Base-by-base conservation (phyloP, 2,888 invertebrate species). In the Pammene fasciana region DNA sequence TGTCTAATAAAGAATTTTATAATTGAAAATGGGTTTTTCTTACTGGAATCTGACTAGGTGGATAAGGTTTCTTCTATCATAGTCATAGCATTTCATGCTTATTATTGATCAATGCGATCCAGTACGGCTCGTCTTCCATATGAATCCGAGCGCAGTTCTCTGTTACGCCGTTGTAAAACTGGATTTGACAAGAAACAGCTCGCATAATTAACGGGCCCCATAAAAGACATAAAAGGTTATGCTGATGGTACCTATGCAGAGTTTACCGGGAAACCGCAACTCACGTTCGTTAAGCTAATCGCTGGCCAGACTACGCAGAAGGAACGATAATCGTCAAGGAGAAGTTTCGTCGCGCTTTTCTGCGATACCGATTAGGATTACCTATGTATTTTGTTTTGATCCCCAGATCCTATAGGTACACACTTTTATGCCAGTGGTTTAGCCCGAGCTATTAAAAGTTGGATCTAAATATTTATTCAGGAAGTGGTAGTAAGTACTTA, bases 211-310 rank as follows among this genome's bases (percentile, higher is more conserved):
- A 70, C 54, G 65, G 65, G 65, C 45, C 26, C 54, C 70, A 70
- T 65, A 65, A 70, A 65, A 65, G 65, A 65, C 70, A 70, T 70
- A 65, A 70, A 65, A 70, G 65, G 59, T 70, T 65, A 70, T 70
- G 65, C 54, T 65, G 54, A 70, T 70, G 59, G 65, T 48, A n/a
- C n/a, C n/a, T n/a, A 68, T 59, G 68, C 54, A 52, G 60, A 70
- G 57, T 68, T 68, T 68, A 65, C 68, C 36, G 64, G 57, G 68
- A 68, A 65, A 50, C 52, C 68, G 45, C 52, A 57, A 50, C 56
- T 54, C 50, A 57, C 38, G 57, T 68, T 68, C 68, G 68, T 68
- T 68, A 68, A 68, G 52, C 57, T 65, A 68, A 68, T 68, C 64
- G 52, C 55, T 65, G 14, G 13, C 5, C 50, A 36, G 57, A 46